phyloP scores from a whole-genome alignment of 2,888 invertebrate species.

The Apamea crenata region DNA sequence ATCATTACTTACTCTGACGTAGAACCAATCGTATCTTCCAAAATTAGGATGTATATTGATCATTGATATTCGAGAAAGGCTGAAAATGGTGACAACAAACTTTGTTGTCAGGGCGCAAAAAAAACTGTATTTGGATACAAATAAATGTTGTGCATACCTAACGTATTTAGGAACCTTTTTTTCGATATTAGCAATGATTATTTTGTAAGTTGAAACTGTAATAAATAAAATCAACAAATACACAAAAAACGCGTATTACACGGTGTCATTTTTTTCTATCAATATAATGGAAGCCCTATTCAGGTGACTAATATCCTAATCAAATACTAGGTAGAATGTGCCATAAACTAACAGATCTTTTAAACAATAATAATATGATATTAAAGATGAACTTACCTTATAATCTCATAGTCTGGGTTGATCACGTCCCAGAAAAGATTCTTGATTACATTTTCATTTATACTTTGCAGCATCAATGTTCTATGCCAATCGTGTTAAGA shows the following conservation, averaged over 20 bases:
- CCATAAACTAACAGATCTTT: not conserved
- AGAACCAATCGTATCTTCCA: not conserved
- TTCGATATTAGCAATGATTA: not conserved
- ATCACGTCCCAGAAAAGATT: slow-evolving; percentile 12
- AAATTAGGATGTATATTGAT: slow-evolving; percentile 1
- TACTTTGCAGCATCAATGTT: slow-evolving; percentile 4
- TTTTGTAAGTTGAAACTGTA: not conserved
- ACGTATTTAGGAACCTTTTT: not conserved
- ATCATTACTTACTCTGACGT: not conserved
- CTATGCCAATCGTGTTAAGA: not conserved
- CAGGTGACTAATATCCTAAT: not conserved
- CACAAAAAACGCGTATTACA: not conserved
- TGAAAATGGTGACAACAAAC: slow-evolving; percentile 38
- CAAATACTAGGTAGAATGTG: too few species aligned
- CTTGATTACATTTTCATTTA: slow-evolving; percentile 35
- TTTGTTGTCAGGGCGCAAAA: not conserved
- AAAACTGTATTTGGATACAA: not conserved
- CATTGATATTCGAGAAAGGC: not conserved
- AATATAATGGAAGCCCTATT: not conserved
- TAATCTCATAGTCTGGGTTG: slow-evolving; percentile 14
- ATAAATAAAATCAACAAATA: not conserved
- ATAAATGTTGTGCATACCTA: not conserved
- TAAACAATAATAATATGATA: not conserved
- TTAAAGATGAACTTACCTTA: slow-evolving; percentile 45
- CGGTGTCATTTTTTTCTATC: not conserved